These are phyloP conservation scores for Alouatta palliata DNA, from an alignment of 2,113 vertebrate species.

Conservation along the genomic window DNA sequence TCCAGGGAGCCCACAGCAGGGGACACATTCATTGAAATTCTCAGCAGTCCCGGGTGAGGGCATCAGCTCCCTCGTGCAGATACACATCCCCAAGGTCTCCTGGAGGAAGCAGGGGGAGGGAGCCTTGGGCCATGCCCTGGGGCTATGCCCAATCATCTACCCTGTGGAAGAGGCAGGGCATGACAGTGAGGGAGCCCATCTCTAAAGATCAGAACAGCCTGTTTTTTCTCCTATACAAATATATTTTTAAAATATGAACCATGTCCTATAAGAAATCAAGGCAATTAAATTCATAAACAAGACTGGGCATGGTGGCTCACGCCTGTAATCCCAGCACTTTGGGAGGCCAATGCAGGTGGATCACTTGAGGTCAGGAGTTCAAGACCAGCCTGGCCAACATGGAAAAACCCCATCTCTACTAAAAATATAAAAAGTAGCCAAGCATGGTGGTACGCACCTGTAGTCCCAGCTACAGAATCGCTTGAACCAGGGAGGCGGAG, in stretches of 20 bases:
- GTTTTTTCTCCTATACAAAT: background rate
- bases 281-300: background rate
- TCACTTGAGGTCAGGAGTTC: no score
- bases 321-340: no score
- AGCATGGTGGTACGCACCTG: no score
- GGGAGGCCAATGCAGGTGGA: no score
- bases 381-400: no score
- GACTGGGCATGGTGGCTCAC: no score
- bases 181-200: rapidly evolving
- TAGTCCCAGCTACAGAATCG: no score
- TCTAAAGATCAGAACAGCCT: background rate
- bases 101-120: background rate
- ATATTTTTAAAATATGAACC: background rate
- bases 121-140: rapidly evolving
- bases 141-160: background rate
- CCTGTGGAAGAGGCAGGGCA: background rate
- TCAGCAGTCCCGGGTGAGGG: background rate
- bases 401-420: no score
- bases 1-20: background rate
- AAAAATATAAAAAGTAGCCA: no score
- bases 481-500: no score
- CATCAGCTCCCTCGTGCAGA: rapidly evolving
- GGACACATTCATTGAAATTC: rapidly evolving
- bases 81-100: background rate
- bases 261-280: background rate